A percentile compares a stretch with the other conserved stretches of the same genome.
These are phyloP conservation scores for Crocallis elinguaria DNA, from an alignment of 2,888 invertebrate genomes.

Conservation along the genomic window DNA sequence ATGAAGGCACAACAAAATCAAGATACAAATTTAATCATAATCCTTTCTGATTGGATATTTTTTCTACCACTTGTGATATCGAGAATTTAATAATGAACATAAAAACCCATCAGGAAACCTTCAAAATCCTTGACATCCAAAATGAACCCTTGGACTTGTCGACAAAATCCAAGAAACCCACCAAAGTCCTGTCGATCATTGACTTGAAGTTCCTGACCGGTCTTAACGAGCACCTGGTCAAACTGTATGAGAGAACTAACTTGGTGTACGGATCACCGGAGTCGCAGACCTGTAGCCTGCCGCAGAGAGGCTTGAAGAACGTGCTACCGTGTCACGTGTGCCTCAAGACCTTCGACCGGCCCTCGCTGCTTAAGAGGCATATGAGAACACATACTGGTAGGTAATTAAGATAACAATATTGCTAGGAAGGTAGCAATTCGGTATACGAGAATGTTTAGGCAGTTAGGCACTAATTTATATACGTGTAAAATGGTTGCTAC, in stretches of 20 bases:
- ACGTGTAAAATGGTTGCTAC: no score
- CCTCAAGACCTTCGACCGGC: conserved; percentile 88
- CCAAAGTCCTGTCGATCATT: conserved; percentile 60
- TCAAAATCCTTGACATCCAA: conserved; percentile 61
- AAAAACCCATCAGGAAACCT: conserved; percentile 7
- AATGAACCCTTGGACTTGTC: conserved; percentile 76
- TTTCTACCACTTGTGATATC: no score
- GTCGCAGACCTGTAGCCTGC: conserved; percentile 35
- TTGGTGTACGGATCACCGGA: conserved; percentile 49
- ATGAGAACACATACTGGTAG: conserved; percentile 88
- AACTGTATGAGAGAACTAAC: conserved; percentile 70
- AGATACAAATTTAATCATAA: no score
- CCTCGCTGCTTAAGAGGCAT: conserved; percentile 87
- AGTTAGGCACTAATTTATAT: no score
- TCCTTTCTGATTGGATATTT: no score
- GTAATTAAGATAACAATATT: not conserved
- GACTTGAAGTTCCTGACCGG: conserved; percentile 74
- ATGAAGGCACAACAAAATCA: not conserved
- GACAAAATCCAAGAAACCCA: conserved; percentile 49
- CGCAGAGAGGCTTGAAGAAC: conserved; percentile 53
- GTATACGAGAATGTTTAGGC: no score
- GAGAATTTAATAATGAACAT: conserved; percentile 8
- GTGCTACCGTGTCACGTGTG: conserved; percentile 86
- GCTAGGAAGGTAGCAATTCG: no score
- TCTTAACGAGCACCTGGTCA: conserved; percentile 70